Evolutionary conservation across 2,888 invertebrate genomes (phyloP), one percentile per base, ranked within the genome.

Genomic region (Heliconius sara): DNA sequence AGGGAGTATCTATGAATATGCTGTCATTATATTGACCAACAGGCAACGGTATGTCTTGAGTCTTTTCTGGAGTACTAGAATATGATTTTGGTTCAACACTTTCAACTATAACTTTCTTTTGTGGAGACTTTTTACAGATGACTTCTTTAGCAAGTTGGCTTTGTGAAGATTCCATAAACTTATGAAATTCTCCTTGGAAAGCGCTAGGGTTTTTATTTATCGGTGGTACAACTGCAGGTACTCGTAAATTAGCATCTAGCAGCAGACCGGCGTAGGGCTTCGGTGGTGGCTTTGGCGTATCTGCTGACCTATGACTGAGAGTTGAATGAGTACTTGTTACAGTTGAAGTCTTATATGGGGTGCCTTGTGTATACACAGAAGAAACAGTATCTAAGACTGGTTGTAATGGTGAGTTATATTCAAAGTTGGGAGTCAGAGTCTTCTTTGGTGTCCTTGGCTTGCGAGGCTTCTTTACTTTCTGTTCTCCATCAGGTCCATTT

Each of bases 201-300:
- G 94, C 94, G n/a, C 89, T 93, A 0, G 93, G 93, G 63, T 92
- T 91, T 81, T 93, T 94, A 79, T 94, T 92, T 0, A 94, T 84
- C 0, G 94, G 94, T 27, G 88, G 86, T 3, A 93, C 74, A 0
- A 87, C 83, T 63, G 89, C 88, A 0, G 93, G 91, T 43, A 91
- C 88, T 52, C 91, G 82, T 39, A 86, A 80, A 39, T 78, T 88
- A 0, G 87, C 73, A 25, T 91, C 90, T 3, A 85, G 79, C 22
- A 85, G 79, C 80, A 85, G 70, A 82, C 84, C 84, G 16, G 85
- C 66, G 72, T 88, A 88, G 9, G 81, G 43, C 79, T 86, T 86
- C 2, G 82, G 79, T 57, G 83, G 72, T 30, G 79, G 78, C 76
- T 77, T 81, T 52, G 82, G 65, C 52, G 82, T 63, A 52, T 78